Evolutionary conservation across 2,888 invertebrate species (phyloP), one percentile per base, ranked within the genome.

Genomic region (Lycocerus yunnanus): DNA sequence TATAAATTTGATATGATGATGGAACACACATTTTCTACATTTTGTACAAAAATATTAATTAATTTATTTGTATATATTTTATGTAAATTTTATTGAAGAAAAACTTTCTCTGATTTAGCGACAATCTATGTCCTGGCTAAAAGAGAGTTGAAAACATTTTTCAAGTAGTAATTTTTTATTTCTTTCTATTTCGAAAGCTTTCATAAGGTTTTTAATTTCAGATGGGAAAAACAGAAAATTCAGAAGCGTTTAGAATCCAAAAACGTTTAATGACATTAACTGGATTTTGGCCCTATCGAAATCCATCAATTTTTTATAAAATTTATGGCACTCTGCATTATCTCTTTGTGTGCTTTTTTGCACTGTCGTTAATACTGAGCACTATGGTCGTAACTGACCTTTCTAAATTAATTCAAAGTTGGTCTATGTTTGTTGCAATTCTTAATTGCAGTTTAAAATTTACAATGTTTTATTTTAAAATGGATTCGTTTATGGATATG

Each of bases 391-490:
- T 72, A 13, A 27, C 58, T 10, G 72, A 72, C 14, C 60, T 72
- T 63, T 69, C 72, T 15, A 69, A 72, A 67, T 9, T 72, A 15
- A 72, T 75, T 16, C 75, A 72, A 21, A 21, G 66, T 21, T 72
- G 68, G 71, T 69, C 66, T 1, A 72, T 72, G 66, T 72, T 72
- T 27, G 61, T 75, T 0, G 72, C 72, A 11, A 69, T 75, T 58
- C 1, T 75, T n/a, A 75, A 75, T 20, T 75, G 75, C 58, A 20
- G 21, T 13, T 24, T 69, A 20, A 75, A 75, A 18, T 72, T 75
- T 59, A 72, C 72, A 8, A 63, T 75, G 15, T 75, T 69, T 72
- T 67, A 66, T 24, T 61, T 20, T 16, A 72, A 75, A 72, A 61
- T 60, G 27, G 63, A 69, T 1, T 69, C n/a, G 2, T 75, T 75